A percentile compares a stretch with the other conserved stretches of the same genome.
phyloP scores from a whole-genome alignment of 2,797 vertebrate genomes.

The Thripadectes ignobilis region DNA sequence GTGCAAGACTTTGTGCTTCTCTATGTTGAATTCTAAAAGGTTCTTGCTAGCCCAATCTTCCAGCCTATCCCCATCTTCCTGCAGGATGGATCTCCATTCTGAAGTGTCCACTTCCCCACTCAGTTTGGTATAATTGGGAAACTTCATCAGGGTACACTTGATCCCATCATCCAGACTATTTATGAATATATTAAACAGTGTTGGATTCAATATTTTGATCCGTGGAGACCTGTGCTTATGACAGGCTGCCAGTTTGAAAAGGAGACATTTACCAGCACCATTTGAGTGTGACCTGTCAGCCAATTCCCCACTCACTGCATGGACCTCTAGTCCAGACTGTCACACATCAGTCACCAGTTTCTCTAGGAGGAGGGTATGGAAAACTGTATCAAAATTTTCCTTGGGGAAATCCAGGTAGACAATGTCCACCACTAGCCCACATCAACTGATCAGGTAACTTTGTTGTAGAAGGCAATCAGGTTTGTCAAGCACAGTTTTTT shows the following conservation, averaged over 20 bases:
- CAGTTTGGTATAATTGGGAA: not conserved
- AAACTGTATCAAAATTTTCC: not conserved
- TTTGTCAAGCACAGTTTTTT: not conserved
- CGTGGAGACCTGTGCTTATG: not conserved
- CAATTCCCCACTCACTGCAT: not conserved
- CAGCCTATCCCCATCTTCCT: not conserved
- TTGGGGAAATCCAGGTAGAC: not conserved
- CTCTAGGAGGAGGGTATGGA: not conserved
- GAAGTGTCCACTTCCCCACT: not conserved
- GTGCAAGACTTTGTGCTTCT: not conserved
- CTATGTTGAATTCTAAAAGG: no score
- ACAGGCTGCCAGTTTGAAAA: not conserved
- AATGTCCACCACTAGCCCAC: not conserved
- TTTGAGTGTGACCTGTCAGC: not conserved
- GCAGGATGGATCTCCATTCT: not conserved
- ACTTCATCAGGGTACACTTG: not conserved
- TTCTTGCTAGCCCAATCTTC: not conserved
- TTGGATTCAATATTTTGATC: not conserved
- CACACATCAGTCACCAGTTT: not conserved
- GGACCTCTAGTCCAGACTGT: not conserved
- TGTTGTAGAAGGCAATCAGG: not conserved
- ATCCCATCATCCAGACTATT: no score
- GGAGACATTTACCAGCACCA: not conserved
- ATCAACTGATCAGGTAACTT: not conserved
- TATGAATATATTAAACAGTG: not conserved